Base-by-base conservation (phyloP, 1,140 invertebrate genomes). In the Lasioglossum baleicum region DNA sequence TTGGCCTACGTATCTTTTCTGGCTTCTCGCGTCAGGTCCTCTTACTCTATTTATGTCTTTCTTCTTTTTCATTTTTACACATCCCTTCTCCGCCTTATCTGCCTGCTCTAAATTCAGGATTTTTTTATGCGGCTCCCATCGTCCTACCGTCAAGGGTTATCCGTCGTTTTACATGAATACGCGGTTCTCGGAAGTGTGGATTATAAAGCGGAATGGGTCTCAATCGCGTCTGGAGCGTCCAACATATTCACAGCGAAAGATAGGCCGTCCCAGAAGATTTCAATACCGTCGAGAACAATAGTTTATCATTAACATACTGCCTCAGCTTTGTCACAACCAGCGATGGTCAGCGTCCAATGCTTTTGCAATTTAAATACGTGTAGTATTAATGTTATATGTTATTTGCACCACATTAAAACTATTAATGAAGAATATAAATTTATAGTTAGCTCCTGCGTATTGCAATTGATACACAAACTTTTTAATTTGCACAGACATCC, bases 51-150 rank as follows among this genome's bases (percentile, higher is more conserved):
- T 74, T 61, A 51, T 73, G 79, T 83, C 42, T 26, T 48, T 48
- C 44, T 13, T 48, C 31, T 20, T 4, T 69, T n/a, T 85, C 68
- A 74, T 70, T 81, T 53, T 76, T 68, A 51, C 73, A 64, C 35
- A 48, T 56, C 73, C 65, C 69, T 71, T 75, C 80, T 48, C 75
- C 73, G 15, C 77, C 78, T 74, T 86, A 73, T 64, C 75, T 74
- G 51, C 76, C 83, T 86, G 63, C 82, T 76, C 85, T 75, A 80
- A 76, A 78, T 70, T 77, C 87, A 80, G 61, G n/a, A 78, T 44
- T 77, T 65, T 58, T 81, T 83, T 82, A 67, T 77, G 20, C 75
- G 58, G 51, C 53, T 66, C 70, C 67, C 81, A 61, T 78, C 75
- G 75, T 77, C 67, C 68, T 78, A 71, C 75, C 56, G 76, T 78